Base-by-base conservation (phyloP, 1,140 invertebrate species). In the Cotesia chilonis region DNA sequence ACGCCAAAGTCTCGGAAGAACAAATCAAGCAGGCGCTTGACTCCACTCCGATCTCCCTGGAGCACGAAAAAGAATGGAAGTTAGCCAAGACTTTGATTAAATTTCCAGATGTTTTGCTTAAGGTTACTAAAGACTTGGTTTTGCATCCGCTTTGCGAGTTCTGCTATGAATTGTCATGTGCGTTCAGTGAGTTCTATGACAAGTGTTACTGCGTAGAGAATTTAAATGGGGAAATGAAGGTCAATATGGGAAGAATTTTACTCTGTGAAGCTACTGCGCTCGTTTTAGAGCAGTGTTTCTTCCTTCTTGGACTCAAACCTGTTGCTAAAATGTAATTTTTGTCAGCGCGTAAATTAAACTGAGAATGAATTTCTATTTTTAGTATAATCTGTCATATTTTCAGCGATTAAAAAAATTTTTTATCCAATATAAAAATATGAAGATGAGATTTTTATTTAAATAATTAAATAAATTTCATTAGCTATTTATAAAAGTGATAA, bases 161-260 rank as follows among this genome's bases (percentile, higher is more conserved):
- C 85, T 89, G 99, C 65, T 99, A 98, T 85, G 96, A 99, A 79
- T 92, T 99, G 55, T 91, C 94, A n/a, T 93, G 93, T 4, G 89
- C 91, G 1, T 99, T 99, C 80, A 93, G 94, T 0, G 98, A 99
- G 83, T 99, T 99, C 84, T 99, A 99, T 86, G 97, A 99, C 80
- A 92, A 89, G 77, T 99, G 98, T 84, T 99, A 99, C 83, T 99
- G 98, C 80, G 92, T 99, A 63, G 95, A 98, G 83, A 99, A 97
- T 84, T 88, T 90, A 70, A 74, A 81, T 83, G 93, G 92, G 12
- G 91, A 95, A 81, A 93, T 97, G 0, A 95, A 94, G 79, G 90
- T 99, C 1, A 92, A 98, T 84, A 92, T 93, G 84, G 92, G 92
- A 70, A 91, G 98, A 74, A 90, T 99, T 70, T 89, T 98, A 72